Percentiles rank a stretch among this genome's conserved stretches.
phyloP scores from a whole-genome alignment of 2,113 vertebrate genomes.

The Oreochromis tanganicae region DNA sequence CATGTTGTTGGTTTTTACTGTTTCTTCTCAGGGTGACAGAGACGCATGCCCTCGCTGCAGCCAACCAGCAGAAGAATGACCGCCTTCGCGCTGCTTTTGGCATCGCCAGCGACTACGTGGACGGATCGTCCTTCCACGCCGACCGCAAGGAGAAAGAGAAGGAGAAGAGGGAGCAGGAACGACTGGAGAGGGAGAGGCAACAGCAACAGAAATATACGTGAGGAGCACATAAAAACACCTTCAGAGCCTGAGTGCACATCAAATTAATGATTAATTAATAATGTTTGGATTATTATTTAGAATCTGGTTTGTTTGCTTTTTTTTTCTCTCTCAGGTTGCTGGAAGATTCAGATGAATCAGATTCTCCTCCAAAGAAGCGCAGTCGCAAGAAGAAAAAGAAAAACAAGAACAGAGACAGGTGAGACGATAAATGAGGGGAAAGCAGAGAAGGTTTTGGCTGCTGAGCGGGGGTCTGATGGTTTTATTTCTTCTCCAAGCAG shows the following conservation, averaged over 20 bases:
- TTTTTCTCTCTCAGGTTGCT: constrained; percentile 69
- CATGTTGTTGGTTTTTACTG: neutral
- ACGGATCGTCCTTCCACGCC: constrained; percentile 88
- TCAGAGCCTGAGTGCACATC: neutral
- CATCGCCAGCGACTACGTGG: constrained; percentile 85
- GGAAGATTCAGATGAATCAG: constrained; percentile 78
- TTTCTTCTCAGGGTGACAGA: constrained; percentile 75
- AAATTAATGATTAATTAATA: neutral
- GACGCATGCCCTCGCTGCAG: constrained; percentile 87
- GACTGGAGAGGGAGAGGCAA: constrained; percentile 69
- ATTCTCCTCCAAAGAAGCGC: constrained; percentile 76
- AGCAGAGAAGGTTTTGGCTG: neutral
- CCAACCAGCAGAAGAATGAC: constrained; percentile 90
- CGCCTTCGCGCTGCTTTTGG: constrained; percentile 85
- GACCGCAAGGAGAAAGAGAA: constrained; percentile 80
- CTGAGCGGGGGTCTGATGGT: rapidly evolving
- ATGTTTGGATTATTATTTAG: neutral
- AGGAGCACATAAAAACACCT: neutral
- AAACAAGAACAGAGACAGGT: constrained; percentile 80
- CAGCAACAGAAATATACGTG: constrained; percentile 77
- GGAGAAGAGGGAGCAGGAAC: constrained; percentile 76
- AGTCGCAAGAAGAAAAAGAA: constrained; percentile 93
- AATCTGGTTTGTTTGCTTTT: neutral
- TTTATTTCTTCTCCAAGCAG: constrained; percentile 45
- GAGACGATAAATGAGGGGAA: neutral